Evolutionary conservation across 2,113 vertebrate genomes (phyloP).

Genomic region (Zingel zingel): DNA sequence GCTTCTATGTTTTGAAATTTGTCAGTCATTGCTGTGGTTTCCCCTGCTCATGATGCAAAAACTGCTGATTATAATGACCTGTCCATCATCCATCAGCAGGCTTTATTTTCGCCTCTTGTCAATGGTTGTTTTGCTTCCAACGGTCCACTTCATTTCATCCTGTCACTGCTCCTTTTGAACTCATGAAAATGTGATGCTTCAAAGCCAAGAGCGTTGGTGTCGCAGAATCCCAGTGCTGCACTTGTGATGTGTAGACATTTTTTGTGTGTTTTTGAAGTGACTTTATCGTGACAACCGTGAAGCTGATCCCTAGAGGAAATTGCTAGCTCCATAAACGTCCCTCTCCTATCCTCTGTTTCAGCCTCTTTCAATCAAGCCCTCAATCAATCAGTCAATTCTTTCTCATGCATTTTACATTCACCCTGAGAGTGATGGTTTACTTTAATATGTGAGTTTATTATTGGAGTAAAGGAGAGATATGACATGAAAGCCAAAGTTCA

Average conservation of each 20-base stretch:
- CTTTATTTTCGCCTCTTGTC: conserved; percentile 27
- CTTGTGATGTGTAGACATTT: conserved; percentile 16
- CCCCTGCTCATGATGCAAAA: background rate
- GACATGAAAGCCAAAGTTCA: conserved; percentile 48
- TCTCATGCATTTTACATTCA: conserved; percentile 10
- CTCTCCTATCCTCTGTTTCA: background rate
- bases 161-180: conserved; percentile 43
- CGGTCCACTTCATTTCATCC: conserved; percentile 30
- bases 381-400: conserved; percentile 3
- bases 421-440: conserved; percentile 7
- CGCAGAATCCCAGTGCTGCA: conserved; percentile 19
- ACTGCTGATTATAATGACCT: background rate
- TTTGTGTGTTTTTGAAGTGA: conserved; percentile 39
- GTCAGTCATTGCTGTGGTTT: background rate
- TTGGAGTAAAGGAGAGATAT: conserved; percentile 14
- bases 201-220: conserved; percentile 32
- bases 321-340: background rate
- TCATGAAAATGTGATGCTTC: conserved; percentile 39
- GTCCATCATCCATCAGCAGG: background rate
- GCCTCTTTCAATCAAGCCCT: conserved; percentile 22
- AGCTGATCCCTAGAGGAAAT: conserved; percentile 37
- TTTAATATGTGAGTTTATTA: conserved; percentile 19
- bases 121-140: conserved; percentile 10
- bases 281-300: conserved; percentile 41
- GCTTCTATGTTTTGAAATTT: conserved; percentile 11